phyloP scores from a whole-genome alignment of 2,888 invertebrate species.

The Pseudanteris insignis region DNA sequence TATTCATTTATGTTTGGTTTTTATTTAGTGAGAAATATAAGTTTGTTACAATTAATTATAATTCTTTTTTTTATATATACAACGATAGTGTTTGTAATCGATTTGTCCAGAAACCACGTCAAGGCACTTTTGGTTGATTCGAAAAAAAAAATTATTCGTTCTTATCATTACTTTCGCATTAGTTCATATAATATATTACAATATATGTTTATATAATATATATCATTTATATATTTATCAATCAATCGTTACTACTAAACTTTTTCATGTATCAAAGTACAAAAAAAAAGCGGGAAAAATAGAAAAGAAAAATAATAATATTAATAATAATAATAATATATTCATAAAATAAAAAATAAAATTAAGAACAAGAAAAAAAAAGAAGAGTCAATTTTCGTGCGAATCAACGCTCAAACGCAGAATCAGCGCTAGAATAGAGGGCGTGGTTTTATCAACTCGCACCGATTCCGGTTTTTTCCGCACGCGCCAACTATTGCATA shows the following conservation, averaged over 20 bases:
- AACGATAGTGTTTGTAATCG: conserved; percentile 23
- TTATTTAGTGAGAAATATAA: conserved; percentile 5
- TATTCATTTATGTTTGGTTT: no score
- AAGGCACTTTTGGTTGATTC: conserved; percentile 38
- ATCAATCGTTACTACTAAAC: conserved; percentile 17
- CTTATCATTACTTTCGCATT: conserved; percentile 6
- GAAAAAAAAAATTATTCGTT: conserved; percentile 6
- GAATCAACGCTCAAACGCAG: conserved; percentile 12
- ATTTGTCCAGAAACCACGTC: conserved; percentile 35
- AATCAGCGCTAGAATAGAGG: conserved; percentile 2
- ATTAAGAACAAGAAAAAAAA: conserved; percentile 23
- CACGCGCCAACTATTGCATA: conserved; percentile 35
- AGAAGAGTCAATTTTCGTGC: not conserved
- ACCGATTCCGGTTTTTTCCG: conserved; percentile 19
- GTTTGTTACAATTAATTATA: conserved; percentile 3
- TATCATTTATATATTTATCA: no score
- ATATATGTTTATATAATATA: conserved; percentile 30
- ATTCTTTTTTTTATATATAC: conserved; percentile 18
- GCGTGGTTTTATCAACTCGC: conserved; percentile 23
- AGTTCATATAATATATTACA: conserved; percentile 35
- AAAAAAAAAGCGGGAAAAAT: conserved; percentile 5
- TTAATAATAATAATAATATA: conserved; percentile 14
- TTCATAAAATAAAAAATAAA: conserved; percentile 7
- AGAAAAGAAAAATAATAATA: conserved; percentile 1
- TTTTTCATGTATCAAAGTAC: conserved; percentile 12